phyloP scores from a whole-genome alignment of 2,888 invertebrate species.

The Sacculina carcini region DNA sequence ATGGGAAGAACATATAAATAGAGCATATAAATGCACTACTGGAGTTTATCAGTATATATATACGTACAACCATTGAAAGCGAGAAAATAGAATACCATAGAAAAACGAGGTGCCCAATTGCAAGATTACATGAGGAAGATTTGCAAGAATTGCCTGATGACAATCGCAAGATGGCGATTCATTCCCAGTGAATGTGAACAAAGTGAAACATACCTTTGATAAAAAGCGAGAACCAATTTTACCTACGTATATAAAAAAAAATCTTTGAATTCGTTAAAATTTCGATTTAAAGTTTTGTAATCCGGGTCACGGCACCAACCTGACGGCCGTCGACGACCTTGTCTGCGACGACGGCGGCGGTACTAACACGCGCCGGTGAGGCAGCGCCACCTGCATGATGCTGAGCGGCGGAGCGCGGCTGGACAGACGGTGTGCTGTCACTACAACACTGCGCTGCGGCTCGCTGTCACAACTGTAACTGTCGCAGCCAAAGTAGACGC shows the following conservation, averaged over 20 bases:
- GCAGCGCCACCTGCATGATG: conserved; percentile 9
- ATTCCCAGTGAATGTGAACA: too few relatives aligned
- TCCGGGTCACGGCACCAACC: too few relatives aligned
- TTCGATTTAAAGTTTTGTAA: too few relatives aligned
- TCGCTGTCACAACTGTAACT: conserved; percentile 60
- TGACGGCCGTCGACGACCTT: background rate
- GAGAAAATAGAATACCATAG: background rate
- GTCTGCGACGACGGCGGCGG: background rate
- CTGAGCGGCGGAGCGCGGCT: conserved; percentile 12
- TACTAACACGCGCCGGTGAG: conserved; percentile 8
- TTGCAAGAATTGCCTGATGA: too few relatives aligned
- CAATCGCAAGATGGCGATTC: too few relatives aligned
- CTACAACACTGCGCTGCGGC: conserved; percentile 84
- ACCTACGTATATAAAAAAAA: background rate
- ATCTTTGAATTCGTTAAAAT: background rate
- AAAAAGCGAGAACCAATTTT: background rate
- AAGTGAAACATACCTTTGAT: too few relatives aligned
- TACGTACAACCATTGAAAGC: background rate
- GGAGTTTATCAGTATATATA: background rate
- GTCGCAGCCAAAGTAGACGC: conserved; percentile 78
- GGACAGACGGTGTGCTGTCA: conserved; percentile 32
- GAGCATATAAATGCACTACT: too few relatives aligned
- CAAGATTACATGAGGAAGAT: too few relatives aligned
- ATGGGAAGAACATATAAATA: too few relatives aligned
- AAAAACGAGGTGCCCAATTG: too few relatives aligned